Evolutionary conservation across 1,140 invertebrate species (phyloP), one percentile per base, ranked within the genome.

Genomic region (Sitophilus oryzae): DNA sequence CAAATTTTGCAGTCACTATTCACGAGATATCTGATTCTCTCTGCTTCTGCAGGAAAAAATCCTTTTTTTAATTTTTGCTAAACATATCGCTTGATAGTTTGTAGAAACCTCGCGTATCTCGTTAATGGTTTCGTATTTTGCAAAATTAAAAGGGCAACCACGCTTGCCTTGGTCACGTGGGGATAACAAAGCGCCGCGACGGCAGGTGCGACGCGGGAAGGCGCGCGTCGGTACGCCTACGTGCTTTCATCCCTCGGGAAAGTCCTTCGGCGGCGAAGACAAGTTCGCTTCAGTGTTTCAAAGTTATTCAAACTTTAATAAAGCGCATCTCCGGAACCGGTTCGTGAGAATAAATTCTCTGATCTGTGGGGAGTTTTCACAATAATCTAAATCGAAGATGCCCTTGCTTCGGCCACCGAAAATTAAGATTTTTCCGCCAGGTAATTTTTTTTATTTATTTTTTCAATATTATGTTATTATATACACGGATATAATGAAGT

Each of bases 171-270:
- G 25, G 25, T 30, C 43, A 16, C 51, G 14, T 35, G 15, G 10
- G 6, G 16, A 41, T 57, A 48, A 15, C 10, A 11, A 19, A 21
- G 47, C 48, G 43, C n/a, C 19, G 15, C 10, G 11, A 22, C 16
- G 30, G 16, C 22, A 20, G 42, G 15, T 19, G 38, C 38, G 30
- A 49, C 45, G 36, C 25, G 36, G 5, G 38, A 42, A 45, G 34
- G 63, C 62, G 61, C 61, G 61, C 63, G 63, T 56, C 52, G 14
- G 45, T 53, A 48, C 58, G 59, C 56, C 62, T 55, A 61, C 59
- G 60, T 58, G 52, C 47, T 52, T 42, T 35, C 41, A 60, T 52
- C 44, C 51, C 59, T 55, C 52, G 50, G 41, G 38, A 49, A 38
- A 36, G 25, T 30, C 25, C 25, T 30, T 11, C 11, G 25, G 25